These are phyloP conservation scores for Zapus hudsonius DNA, from an alignment of 2,113 vertebrate genomes.

Conservation along the genomic window DNA sequence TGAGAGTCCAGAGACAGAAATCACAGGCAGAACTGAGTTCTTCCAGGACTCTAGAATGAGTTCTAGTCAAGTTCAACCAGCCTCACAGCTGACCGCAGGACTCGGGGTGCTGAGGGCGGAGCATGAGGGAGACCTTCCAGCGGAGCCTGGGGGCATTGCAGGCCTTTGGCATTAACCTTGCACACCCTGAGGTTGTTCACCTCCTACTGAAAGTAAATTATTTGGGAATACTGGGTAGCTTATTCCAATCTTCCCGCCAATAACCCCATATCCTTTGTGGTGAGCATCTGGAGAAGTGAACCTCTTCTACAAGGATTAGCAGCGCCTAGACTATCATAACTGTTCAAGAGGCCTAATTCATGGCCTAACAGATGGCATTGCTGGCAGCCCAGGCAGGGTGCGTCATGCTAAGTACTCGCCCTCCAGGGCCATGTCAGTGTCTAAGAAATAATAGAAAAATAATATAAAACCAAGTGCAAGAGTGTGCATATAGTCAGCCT, in stretches of 20 bases:
- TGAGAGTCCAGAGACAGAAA: neutral
- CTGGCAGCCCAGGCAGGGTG: neutral
- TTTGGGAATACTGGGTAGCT: neutral
- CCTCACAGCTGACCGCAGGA: neutral
- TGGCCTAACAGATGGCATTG: neutral
- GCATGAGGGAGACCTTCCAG: neutral
- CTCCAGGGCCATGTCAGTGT: neutral
- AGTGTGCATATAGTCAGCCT: neutral
- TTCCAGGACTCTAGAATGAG: neutral
- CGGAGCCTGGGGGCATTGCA: neutral
- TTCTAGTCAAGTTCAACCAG: neutral
- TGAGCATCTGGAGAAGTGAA: neutral
- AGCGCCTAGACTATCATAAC: too few relatives aligned
- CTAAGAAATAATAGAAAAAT: neutral
- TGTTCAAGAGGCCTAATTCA: neutral
- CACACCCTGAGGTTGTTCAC: neutral
- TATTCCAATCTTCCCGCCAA: neutral
- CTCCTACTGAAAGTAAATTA: neutral
- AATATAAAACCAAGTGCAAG: neutral
- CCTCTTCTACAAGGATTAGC: neutral
- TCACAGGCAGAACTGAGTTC: neutral
- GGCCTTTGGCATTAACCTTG: neutral
- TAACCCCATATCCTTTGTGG: neutral
- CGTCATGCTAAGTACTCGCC: neutral
- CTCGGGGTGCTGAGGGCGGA: rapidly evolving